phyloP scores from a whole-genome alignment of 2,888 invertebrate species.

The Deroplatys truncata region DNA sequence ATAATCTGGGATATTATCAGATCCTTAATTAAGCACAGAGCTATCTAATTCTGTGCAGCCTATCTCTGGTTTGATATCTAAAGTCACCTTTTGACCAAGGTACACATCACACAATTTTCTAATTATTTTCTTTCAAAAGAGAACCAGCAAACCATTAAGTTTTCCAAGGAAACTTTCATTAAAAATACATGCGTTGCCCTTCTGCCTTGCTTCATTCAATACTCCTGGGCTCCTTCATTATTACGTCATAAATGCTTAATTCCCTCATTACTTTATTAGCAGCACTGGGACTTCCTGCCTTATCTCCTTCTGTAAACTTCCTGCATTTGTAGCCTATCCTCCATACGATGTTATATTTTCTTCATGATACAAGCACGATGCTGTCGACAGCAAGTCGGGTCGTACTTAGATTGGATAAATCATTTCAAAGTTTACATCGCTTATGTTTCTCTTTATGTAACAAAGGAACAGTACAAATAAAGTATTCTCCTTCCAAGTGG shows the following conservation, averaged over 20 bases:
- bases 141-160: not conserved
- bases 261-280: constrained; percentile 3
- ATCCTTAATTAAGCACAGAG: too few relatives aligned
- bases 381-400: too few relatives aligned
- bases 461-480: too few relatives aligned
- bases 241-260: constrained; percentile 6
- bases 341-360: not conserved
- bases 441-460: too few relatives aligned
- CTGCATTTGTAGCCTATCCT: not conserved
- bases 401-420: too few relatives aligned
- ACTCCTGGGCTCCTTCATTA: not conserved
- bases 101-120: not conserved
- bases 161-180: not conserved
- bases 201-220: not conserved
- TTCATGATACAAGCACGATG: too few relatives aligned
- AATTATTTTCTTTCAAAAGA: not conserved
- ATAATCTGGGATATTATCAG: too few relatives aligned
- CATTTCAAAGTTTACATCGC: too few relatives aligned
- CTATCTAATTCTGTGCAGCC: too few relatives aligned
- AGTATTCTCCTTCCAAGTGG: not conserved
- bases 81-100: not conserved
- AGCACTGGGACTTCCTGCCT: not conserved
- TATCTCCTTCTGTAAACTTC: not conserved
- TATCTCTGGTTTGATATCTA: too few relatives aligned
- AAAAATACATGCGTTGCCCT: not conserved